Base-by-base conservation (phyloP, 2,113 vertebrate species). In the Melanotaenia duboulayi region DNA sequence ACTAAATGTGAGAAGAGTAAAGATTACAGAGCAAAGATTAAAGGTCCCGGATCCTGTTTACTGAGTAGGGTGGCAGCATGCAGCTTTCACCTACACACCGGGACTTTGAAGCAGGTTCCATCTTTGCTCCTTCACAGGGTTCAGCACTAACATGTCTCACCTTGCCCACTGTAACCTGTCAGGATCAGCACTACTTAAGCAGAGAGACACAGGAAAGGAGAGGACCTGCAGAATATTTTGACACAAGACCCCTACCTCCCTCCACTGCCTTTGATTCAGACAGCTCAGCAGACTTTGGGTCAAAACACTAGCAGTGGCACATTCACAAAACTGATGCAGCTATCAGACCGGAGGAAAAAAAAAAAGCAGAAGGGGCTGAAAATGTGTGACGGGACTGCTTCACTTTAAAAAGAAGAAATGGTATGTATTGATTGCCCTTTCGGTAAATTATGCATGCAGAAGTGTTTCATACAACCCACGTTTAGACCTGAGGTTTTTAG, bases 161-260 rank as follows among this genome's bases (percentile, higher is more conserved):
- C 91, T 94, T 91, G 90, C 83, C 87, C 89, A 83, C 73, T 78
- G 84, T 85, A 90, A 92, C 90, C 89, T 90, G 84, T 90, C 87
- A 81, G 78, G 71, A 91, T 88, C 78, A 80, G 82, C 85, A 49
- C 82, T 75, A 54, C 59, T 89, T 54, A 78, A 81, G 74, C 75
- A 77, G 68, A 42, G 32, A 80, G 61, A 76, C 67, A 52, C 75
- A 79, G 67, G 61, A 73, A 61, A 82, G 58, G 24, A 76, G 72
- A 65, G 70, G 74, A 77, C 80, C 80, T 75, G 80, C 81, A 71
- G 76, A 84, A 89, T 76, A 85, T 72, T 83, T 85, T 81, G 79
- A 92, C 81, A 80, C 70, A 62, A n/a, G 65, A 60, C 52, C 56
- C 19, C 10, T 23, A 58, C n/a, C 40, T 24, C 2, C n/a, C 14